A percentile compares a stretch with the other conserved stretches of the same genome.
Evolutionary conservation across 2,113 vertebrate genomes (phyloP).

Genomic region (Dasyprocta punctata): DNA sequence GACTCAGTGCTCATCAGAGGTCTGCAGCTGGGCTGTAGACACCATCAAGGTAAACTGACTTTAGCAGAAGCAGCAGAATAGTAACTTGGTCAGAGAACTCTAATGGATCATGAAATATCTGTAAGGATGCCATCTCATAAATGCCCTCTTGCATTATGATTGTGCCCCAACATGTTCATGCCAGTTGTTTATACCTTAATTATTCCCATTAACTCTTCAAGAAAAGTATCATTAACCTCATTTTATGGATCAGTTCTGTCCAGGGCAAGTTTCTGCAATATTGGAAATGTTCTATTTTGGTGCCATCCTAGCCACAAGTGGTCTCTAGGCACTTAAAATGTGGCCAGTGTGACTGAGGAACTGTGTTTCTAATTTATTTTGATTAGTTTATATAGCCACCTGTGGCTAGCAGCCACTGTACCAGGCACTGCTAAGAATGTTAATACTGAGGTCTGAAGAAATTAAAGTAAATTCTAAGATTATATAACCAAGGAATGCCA

Average conservation of each 20-base stretch:
- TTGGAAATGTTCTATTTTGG: not conserved
- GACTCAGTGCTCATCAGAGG: too few species aligned
- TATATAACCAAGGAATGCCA: not conserved
- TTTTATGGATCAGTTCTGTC: not conserved
- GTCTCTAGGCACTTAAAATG: not conserved
- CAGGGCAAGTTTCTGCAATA: not conserved
- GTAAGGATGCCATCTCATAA: too few species aligned
- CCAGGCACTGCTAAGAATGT: not conserved
- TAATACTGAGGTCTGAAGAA: not conserved
- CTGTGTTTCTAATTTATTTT: slow-evolving; percentile 25
- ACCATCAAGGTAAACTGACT: too few species aligned
- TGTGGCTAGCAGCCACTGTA: not conserved
- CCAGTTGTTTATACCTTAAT: not conserved
- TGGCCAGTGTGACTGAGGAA: not conserved
- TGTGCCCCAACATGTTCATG: not conserved
- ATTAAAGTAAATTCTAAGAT: not conserved
- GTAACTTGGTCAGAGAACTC: too few species aligned
- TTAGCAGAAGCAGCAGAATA: too few species aligned
- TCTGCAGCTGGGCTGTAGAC: too few species aligned
- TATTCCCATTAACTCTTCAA: not conserved
- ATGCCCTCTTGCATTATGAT: too few species aligned
- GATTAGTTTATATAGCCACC: not conserved
- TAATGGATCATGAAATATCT: too few species aligned
- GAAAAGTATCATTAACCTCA: not conserved
- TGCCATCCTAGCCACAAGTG: not conserved